Evolutionary conservation across 2,797 vertebrate genomes (phyloP).

Genomic region (Pempheris klunzingeri): DNA sequence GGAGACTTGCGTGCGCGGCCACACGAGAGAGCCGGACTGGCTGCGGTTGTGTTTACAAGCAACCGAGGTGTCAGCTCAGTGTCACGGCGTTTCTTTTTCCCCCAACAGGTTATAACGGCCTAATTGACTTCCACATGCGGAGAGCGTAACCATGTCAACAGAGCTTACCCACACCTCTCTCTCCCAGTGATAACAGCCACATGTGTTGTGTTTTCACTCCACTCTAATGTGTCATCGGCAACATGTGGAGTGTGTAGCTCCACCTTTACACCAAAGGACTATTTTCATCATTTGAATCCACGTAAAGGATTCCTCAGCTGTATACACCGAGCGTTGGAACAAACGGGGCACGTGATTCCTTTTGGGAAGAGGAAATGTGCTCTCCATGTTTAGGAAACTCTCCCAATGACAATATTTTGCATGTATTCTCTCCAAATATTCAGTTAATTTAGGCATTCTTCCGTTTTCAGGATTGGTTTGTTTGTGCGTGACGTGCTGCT

Average conservation of each 20-base stretch:
- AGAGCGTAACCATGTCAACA: constrained; percentile 74
- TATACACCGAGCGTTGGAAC: background rate
- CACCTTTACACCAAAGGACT: background rate
- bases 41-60: constrained; percentile 82
- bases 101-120: constrained; percentile 57
- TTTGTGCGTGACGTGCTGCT: background rate
- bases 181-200: constrained; percentile 47
- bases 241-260: background rate
- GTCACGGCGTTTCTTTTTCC: constrained; percentile 65
- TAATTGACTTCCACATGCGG: constrained; percentile 70
- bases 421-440: background rate
- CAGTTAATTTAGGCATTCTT: background rate
- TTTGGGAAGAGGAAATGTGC: background rate
- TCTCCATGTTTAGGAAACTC: background rate
- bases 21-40: constrained; percentile 64
- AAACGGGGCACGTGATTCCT: background rate
- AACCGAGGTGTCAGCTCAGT: constrained; percentile 78
- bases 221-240: constrained; percentile 23
- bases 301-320: background rate
- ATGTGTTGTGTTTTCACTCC: constrained; percentile 52
- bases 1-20: constrained; percentile 41
- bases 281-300: constrained; percentile 8
- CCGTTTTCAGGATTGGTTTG: background rate
- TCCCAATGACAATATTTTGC: background rate
- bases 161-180: constrained; percentile 41